Evolutionary conservation across 2,797 vertebrate genomes (phyloP).

Genomic region (Lerista edwardsae): DNA sequence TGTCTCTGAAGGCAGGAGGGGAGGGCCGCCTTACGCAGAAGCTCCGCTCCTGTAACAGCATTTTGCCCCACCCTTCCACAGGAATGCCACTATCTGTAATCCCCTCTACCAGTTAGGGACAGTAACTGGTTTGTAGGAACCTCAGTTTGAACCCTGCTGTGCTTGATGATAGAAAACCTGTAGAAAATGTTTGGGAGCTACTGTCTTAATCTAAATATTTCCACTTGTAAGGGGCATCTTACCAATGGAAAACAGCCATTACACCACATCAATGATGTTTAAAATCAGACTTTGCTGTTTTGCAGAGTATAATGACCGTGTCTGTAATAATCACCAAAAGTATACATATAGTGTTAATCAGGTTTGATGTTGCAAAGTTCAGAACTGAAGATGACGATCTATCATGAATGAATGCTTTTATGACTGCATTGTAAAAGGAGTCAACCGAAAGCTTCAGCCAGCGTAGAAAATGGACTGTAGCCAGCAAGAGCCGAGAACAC

Average conservation of each 20-base stretch:
- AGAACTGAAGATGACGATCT: constrained; percentile 22
- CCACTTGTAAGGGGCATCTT: neutral
- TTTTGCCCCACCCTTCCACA: too few species aligned
- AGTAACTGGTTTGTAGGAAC: too few species aligned
- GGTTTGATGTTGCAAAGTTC: neutral
- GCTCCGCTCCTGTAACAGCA: too few species aligned
- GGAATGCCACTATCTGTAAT: too few species aligned
- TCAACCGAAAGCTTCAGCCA: constrained; percentile 27
- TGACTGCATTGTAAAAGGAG: constrained; percentile 33
- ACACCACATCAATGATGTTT: neutral
- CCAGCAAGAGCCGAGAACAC: constrained; percentile 20
- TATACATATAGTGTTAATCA: neutral
- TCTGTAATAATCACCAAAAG: neutral
- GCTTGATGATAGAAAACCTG: too few species aligned
- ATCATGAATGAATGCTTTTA: neutral
- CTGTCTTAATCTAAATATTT: too few species aligned
- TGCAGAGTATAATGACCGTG: neutral
- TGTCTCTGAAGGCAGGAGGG: too few species aligned
- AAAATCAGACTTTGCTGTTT: neutral
- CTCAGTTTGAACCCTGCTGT: too few species aligned
- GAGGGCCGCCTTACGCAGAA: too few species aligned
- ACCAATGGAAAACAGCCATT: neutral
- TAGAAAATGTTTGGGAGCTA: too few species aligned
- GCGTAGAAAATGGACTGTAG: neutral
- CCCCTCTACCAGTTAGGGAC: too few species aligned